Evolutionary conservation across 2,113 vertebrate genomes (phyloP), one percentile per base, ranked within the genome.

Genomic region (Pachypanchax playfairii): DNA sequence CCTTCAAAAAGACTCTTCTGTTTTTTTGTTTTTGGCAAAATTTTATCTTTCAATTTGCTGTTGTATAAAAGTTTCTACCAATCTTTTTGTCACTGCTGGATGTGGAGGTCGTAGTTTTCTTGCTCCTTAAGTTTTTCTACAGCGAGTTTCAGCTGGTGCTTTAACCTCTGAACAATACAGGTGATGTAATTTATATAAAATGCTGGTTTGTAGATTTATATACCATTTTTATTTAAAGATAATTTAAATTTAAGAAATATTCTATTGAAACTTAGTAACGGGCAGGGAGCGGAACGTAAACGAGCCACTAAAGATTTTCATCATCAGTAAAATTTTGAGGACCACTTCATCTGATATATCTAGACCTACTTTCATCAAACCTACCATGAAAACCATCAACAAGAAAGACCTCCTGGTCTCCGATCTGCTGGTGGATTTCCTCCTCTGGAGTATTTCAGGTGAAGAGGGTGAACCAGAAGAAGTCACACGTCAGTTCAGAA

Each of bases 131-230:
- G 71, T 41, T 84, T 89, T 89, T 88, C 72, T 85, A 88, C 77
- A 75, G 73, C 65, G 60, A 55, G 51, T 63, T 65, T 73, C 56
- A 46, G 21, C 43, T 68, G 36, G 73, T 76, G 48, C 52, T 73
- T 78, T 70, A 70, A 77, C 60, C 57, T 65, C 56, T 67, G 55
- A 58, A 67, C 75, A 75, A 51, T 49, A 66, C 44, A 66, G 39
- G 25, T 33, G 39, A 35, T 80, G 60, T 80, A 80, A 81, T 85
- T 89, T 88, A 79, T 77, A 84, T 58, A 83, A 74, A 41, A 61
- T 77, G 43, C 65, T 66, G 48, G 65, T 84, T 87, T 86, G 75
- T 87, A 86, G 79, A 84, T 87, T 88, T 88, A 61, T 87, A 80
- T 65, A 60, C 8, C 4, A 9, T 73, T 84, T 89, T 86, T 82